Evolutionary conservation across 1,140 invertebrate species (phyloP).

Genomic region (Macrocentrus cingulum): DNA sequence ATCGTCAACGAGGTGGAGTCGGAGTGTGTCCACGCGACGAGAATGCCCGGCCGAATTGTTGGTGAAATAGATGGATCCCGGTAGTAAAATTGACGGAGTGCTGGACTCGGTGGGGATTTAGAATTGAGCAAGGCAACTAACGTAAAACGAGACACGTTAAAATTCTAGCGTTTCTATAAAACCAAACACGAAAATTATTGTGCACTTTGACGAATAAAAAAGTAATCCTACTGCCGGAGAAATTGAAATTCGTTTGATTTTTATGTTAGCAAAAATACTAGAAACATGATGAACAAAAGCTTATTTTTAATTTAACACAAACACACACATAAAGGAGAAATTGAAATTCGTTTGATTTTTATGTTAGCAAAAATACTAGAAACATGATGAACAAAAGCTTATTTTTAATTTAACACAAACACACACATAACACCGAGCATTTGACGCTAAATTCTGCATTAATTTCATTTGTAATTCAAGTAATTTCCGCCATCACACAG

Average conservation of each 20-base stretch:
- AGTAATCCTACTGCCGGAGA: too few relatives aligned
- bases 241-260: background rate
- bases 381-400: too few relatives aligned
- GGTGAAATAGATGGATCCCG: constrained; percentile 28
- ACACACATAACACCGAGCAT: too few relatives aligned
- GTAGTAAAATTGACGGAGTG: constrained; percentile 24
- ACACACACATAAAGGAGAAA: too few relatives aligned
- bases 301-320: too few relatives aligned
- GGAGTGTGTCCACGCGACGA: constrained; percentile 19
- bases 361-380: background rate
- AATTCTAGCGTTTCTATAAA: background rate
- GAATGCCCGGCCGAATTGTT: constrained; percentile 24
- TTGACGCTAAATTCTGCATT: too few relatives aligned
- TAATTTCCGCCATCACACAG: too few relatives aligned
- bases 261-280: background rate
- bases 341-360: background rate
- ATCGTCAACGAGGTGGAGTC: constrained; percentile 19
- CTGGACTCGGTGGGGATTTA: constrained; percentile 14
- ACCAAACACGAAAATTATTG: too few relatives aligned
- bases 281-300: too few relatives aligned
- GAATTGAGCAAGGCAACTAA: constrained; percentile 17
- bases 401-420: too few relatives aligned
- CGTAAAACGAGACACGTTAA: background rate
- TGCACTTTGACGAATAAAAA: too few relatives aligned
- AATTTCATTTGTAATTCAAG: too few relatives aligned